These are phyloP conservation scores for Xestobium rufovillosum DNA, from an alignment of 2,888 invertebrate species.

Conservation along the genomic window DNA sequence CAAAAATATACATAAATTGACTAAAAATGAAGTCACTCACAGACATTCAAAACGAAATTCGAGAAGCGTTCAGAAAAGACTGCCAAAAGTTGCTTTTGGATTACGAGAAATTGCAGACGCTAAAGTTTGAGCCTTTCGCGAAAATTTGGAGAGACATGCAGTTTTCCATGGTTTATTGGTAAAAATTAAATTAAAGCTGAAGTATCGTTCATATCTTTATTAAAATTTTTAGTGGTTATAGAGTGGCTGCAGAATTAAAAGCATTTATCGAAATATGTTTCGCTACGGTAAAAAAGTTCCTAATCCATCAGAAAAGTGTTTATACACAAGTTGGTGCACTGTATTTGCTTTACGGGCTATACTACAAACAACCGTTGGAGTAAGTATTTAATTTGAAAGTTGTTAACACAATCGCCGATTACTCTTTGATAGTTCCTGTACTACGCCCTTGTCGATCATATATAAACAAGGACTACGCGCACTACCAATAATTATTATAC, in stretches of 20 bases:
- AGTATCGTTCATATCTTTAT: too few relatives aligned
- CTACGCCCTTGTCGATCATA: too few relatives aligned
- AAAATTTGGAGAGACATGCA: slow-evolving; percentile 28
- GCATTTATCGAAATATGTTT: slow-evolving; percentile 30
- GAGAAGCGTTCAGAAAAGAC: slow-evolving; percentile 31
- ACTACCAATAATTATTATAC: too few relatives aligned
- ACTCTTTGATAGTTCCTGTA: too few relatives aligned
- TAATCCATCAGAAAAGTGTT: slow-evolving; percentile 26
- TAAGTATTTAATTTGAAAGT: too few relatives aligned
- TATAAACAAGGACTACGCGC: too few relatives aligned
- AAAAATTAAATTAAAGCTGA: slow-evolving; percentile 20
- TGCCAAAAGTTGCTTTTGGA: slow-evolving; percentile 30
- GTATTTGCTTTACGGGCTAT: slow-evolving; percentile 34
- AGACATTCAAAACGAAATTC: slow-evolving; percentile 19
- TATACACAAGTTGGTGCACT: slow-evolving; percentile 32
- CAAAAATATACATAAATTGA: too few relatives aligned
- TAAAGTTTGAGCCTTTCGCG: slow-evolving; percentile 28
- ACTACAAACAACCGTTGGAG: slow-evolving; percentile 35
- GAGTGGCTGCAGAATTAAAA: slow-evolving; percentile 23
- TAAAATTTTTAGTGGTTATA: slow-evolving; percentile 30
- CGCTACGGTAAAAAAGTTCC: slow-evolving; percentile 28
- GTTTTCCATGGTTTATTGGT: slow-evolving; percentile 32
- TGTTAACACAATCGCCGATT: too few relatives aligned
- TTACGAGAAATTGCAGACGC: slow-evolving; percentile 26
- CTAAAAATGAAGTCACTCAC: background rate